phyloP scores from a whole-genome alignment of 2,113 vertebrate species.

The Stictonetta naevosa region DNA sequence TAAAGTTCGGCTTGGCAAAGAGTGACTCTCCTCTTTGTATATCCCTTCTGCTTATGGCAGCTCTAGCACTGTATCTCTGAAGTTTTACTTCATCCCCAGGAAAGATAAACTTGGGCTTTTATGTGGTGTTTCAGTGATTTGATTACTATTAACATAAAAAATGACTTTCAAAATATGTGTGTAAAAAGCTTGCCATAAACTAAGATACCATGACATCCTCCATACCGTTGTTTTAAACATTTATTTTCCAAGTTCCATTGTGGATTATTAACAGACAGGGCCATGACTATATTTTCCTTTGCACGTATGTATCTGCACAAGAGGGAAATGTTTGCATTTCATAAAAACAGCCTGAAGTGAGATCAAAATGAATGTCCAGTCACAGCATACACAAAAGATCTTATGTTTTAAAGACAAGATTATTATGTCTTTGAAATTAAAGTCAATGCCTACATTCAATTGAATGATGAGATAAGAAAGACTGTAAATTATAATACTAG shows the following conservation, averaged over 20 bases:
- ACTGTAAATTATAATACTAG: background rate
- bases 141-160: conserved; percentile 57
- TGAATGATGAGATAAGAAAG: conserved; percentile 40
- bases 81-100: conserved; percentile 6
- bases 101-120: conserved; percentile 67
- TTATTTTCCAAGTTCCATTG: conserved; percentile 37
- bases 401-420: conserved; percentile 48
- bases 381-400: conserved; percentile 51
- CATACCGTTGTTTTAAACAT: conserved; percentile 44
- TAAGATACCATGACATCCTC: conserved; percentile 58
- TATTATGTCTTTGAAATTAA: conserved; percentile 51
- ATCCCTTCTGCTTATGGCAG: conserved; percentile 16
- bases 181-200: conserved; percentile 48
- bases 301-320: conserved; percentile 24
- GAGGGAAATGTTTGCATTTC: conserved; percentile 61
- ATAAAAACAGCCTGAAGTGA: conserved; percentile 46
- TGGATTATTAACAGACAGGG: conserved; percentile 24
- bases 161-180: conserved; percentile 56
- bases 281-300: conserved; percentile 5
- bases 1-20: conserved; percentile 25
- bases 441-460: background rate
- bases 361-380: conserved; percentile 58
- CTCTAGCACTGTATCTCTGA: background rate
- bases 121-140: conserved; percentile 65
- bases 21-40: background rate